Evolutionary conservation across 2,888 invertebrate species (phyloP).

Genomic region (Atrina japonica): DNA sequence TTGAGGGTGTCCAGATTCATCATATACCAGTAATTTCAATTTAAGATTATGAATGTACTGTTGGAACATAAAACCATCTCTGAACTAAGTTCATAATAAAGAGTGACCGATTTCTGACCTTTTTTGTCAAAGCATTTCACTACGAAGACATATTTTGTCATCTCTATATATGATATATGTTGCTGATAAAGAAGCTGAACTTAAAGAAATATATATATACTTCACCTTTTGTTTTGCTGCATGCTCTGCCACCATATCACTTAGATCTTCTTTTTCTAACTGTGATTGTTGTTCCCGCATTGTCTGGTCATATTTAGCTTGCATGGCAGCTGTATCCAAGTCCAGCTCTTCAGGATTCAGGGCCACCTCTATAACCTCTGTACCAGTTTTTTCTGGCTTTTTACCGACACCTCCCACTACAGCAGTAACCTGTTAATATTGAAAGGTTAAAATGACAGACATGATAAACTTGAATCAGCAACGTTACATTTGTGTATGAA

Average conservation of each 20-base stretch:
- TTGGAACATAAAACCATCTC: too few species aligned
- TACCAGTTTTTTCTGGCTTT: slow-evolving; percentile 61
- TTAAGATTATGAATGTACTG: too few species aligned
- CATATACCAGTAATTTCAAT: too few species aligned
- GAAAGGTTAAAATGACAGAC: not conserved
- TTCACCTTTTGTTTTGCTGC: slow-evolving; percentile 95
- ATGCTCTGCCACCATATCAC: slow-evolving; percentile 99
- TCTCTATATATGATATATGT: too few species aligned
- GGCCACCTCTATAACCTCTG: slow-evolving; percentile 90
- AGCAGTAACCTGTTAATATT: not conserved
- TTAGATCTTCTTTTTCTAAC: slow-evolving; percentile 95
- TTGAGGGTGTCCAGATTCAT: too few species aligned
- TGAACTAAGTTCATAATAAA: too few species aligned
- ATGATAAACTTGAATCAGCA: not conserved
- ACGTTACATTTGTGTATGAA: not conserved
- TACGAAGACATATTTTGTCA: too few species aligned
- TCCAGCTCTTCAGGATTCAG: slow-evolving; percentile 98
- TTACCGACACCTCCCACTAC: slow-evolving; percentile 50
- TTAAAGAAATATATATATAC: too few species aligned
- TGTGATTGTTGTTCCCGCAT: slow-evolving; percentile 95
- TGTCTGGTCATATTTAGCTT: slow-evolving; percentile 93
- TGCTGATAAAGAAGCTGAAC: too few species aligned
- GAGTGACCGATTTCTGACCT: too few species aligned
- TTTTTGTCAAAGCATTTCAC: too few species aligned
- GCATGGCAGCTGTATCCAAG: slow-evolving; percentile 96